Evolutionary conservation across 1,140 invertebrate species (phyloP).

Genomic region (Cecropterus lyciades): DNA sequence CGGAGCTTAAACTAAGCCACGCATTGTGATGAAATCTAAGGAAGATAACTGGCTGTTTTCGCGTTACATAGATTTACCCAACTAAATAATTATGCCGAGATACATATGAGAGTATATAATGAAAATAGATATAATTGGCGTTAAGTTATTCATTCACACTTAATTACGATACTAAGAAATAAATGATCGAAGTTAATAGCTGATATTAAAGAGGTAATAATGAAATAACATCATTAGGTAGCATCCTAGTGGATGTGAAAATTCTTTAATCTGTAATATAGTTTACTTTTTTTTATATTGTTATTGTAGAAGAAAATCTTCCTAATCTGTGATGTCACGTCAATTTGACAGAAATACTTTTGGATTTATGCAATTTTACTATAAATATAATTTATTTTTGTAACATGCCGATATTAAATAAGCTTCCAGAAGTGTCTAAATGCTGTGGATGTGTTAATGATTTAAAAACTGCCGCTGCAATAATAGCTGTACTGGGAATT

Average conservation of each 20-base stretch:
- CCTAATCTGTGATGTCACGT: constrained; percentile 31
- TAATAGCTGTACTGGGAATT: constrained; percentile 64
- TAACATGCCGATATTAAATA: constrained; percentile 46
- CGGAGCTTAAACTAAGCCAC: constrained; percentile 73
- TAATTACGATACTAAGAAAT: too few species aligned
- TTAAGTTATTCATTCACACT: too few species aligned
- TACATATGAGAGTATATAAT: too few species aligned
- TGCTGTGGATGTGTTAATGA: constrained; percentile 62
- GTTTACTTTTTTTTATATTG: too few species aligned
- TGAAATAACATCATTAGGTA: too few species aligned
- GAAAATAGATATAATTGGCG: too few species aligned
- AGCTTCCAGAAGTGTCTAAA: constrained; percentile 44
- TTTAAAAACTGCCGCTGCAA: constrained; percentile 57
- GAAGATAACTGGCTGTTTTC: constrained; percentile 61
- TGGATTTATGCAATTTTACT: constrained; percentile 36
- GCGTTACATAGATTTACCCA: neutral
- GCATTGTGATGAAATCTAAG: constrained; percentile 64
- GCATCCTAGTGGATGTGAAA: too few species aligned
- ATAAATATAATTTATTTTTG: constrained; percentile 36
- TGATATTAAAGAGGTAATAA: too few species aligned
- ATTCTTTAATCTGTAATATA: too few species aligned
- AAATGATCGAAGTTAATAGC: too few species aligned
- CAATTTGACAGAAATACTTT: constrained; percentile 38
- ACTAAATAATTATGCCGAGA: neutral
- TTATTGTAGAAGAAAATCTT: too few species aligned